Evolutionary conservation across 2,888 invertebrate genomes (phyloP).

Genomic region (Macrophya annulata): DNA sequence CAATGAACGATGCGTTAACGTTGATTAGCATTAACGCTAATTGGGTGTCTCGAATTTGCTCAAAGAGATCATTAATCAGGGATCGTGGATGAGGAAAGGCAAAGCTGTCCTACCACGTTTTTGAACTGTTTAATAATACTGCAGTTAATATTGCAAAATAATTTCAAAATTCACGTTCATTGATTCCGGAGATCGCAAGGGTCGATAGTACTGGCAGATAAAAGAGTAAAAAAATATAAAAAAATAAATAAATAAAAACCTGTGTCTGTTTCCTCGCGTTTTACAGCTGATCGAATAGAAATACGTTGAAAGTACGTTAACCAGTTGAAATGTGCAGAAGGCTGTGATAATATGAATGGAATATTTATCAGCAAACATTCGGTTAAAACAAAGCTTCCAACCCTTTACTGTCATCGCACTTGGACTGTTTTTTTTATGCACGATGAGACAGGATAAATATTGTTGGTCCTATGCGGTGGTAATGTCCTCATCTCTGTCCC

Average conservation of each 20-base stretch:
- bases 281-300: conserved; percentile 14
- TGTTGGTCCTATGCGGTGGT: not conserved
- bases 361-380: conserved; percentile 30
- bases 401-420: conserved; percentile 9
- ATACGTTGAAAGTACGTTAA: conserved; percentile 9
- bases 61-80: conserved; percentile 50
- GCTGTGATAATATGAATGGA: conserved; percentile 39
- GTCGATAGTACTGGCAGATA: not conserved
- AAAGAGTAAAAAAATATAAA: not conserved
- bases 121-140: conserved; percentile 1
- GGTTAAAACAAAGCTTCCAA: conserved; percentile 27
- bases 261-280: not conserved
- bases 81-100: not conserved
- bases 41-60: conserved; percentile 37
- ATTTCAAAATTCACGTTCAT: not conserved
- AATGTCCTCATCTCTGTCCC: conserved; percentile 7
- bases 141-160: not conserved
- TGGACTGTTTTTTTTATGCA: conserved; percentile 22
- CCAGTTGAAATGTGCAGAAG: conserved; percentile 13
- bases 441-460: conserved; percentile 6
- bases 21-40: conserved; percentile 44
- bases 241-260: not conserved
- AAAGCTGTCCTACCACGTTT: not conserved
- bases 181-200: not conserved
- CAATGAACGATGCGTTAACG: conserved; percentile 36